Evolutionary conservation across 2,797 vertebrate species (phyloP).

Genomic region (Urophycis tenuis): DNA sequence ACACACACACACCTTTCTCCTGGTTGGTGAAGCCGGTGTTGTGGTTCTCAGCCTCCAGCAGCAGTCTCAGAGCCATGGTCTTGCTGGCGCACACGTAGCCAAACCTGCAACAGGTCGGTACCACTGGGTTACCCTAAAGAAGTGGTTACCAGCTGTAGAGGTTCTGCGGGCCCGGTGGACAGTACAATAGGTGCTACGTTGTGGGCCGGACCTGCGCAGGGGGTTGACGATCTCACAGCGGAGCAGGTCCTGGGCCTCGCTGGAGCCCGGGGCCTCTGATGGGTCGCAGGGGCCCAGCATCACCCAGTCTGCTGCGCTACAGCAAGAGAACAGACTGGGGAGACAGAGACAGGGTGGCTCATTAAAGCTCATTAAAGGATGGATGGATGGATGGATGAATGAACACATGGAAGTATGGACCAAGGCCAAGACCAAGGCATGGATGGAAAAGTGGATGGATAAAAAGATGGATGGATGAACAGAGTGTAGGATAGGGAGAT

Average conservation of each 20-base stretch:
- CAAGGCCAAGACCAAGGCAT: too few species aligned
- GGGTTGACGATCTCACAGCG: constrained; percentile 82
- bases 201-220: constrained; percentile 65
- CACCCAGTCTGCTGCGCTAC: constrained; percentile 76
- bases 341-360: neutral
- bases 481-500: neutral
- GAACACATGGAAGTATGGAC: neutral
- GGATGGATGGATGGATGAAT: neutral
- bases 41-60: constrained; percentile 70
- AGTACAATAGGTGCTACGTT: neutral
- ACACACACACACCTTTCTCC: constrained; percentile 72
- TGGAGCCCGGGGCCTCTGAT: constrained; percentile 44
- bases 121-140: neutral
- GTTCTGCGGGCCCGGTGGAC: neutral
- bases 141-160: neutral
- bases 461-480: neutral
- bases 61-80: constrained; percentile 78
- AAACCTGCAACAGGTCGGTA: constrained; percentile 51
- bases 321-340: constrained; percentile 77
- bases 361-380: neutral
- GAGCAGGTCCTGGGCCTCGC: constrained; percentile 72
- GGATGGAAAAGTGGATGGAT: neutral
- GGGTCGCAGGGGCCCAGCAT: constrained; percentile 66
- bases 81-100: constrained; percentile 84
- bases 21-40: constrained; percentile 75